Evolutionary conservation across 2,888 invertebrate genomes (phyloP), one percentile per base, ranked within the genome.

Genomic region (Pheosia tremula): DNA sequence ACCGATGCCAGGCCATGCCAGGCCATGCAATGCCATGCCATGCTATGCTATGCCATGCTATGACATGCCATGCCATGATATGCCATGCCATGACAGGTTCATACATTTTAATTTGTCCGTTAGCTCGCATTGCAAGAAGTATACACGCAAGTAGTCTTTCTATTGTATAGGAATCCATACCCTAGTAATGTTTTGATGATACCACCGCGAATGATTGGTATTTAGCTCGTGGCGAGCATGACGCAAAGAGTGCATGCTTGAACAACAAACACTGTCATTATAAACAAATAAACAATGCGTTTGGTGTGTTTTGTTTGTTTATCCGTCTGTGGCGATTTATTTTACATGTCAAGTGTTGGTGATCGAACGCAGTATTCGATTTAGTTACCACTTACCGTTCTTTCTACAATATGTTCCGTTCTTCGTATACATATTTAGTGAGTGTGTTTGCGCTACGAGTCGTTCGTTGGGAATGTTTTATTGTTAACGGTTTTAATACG

Each of bases 381-480:
- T 58, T 55, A 57, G 47, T 58, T 61, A 58, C 24, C 24, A 57
- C n/a, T 45, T 57, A 38, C 36, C 6, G 24, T 38, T 66, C 55
- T 56, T 62, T 61, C 61, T 62, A 50, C 6, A 64, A 70, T 68
- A 76, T 71, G 63, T 68, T 79, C 74, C 64, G 76, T 2, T 64
- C 66, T 4, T 0, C 64, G 9, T 70, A 59, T 66, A 63, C 62
- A 13, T 60, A 70, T 73, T 68, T 75, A 64, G 77, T 80, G 72
- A 80, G 83, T 55, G 83, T 74, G 80, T 73, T 75, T 76, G 69
- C 74, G 79, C 67, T 63, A 69, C 69, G 74, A 72, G 70, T 72
- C 68, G 61, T 68, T n/a, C 3, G 47, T 47, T 24, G 24, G 24
- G 24, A 24, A 24, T 24, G 24, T 24, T 24, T 24, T 11, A 9